Percentiles rank a stretch among this genome's conserved stretches.
Conservation (phyloP, 2,113 vertebrate species). For the Chrysemys picta region DNA sequence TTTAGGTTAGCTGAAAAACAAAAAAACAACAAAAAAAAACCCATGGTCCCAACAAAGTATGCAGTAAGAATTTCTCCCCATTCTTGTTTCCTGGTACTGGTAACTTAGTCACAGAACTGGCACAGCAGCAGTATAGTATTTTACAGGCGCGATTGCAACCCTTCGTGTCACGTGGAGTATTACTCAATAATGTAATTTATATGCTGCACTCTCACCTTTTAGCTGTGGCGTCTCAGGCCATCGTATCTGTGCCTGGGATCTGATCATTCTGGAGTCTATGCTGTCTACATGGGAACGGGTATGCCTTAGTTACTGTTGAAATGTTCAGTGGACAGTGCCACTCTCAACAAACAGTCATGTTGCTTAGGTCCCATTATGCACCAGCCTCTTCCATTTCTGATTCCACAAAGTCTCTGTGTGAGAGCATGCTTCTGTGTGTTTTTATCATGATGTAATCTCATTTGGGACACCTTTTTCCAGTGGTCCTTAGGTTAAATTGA, state of each 20-base stretch:
- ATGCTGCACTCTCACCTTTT: background rate
- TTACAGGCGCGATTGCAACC: background rate
- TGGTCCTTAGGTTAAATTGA: background rate
- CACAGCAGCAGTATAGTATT: accelerated
- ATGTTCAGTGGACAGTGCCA: background rate
- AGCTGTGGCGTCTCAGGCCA: background rate
- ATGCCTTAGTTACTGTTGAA: accelerated
- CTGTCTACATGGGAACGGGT: accelerated
- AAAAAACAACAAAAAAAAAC: too few species aligned
- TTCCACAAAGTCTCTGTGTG: background rate
- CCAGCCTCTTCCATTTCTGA: background rate
- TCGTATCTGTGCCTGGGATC: too few species aligned
- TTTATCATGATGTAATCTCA: background rate
- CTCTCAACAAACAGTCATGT: background rate
- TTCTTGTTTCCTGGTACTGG: background rate
- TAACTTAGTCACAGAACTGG: background rate
- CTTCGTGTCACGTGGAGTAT: background rate
- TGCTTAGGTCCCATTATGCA: background rate
- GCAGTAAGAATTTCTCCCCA: background rate
- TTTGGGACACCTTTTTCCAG: background rate
- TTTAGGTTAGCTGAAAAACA: background rate
- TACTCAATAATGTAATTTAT: background rate
- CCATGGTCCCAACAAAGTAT: background rate
- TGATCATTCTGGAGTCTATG: background rate
- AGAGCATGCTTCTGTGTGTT: background rate